Evolutionary conservation across 2,113 vertebrate genomes (phyloP).

Genomic region (Crotalus horridus): DNA sequence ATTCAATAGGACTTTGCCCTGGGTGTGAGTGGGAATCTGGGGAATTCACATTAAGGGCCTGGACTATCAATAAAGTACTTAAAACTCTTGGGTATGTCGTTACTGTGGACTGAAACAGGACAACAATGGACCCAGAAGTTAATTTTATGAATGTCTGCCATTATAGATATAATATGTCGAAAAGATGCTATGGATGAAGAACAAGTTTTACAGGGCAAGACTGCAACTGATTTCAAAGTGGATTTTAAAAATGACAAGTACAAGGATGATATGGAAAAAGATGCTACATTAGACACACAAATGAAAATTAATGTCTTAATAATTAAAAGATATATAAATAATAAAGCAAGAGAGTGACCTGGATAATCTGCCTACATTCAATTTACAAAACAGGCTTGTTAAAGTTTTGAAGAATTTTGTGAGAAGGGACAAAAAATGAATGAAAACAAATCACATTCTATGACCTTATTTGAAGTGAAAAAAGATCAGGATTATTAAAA

Average conservation of each 20-base stretch:
- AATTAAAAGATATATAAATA: neutral
- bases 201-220: neutral
- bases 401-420: neutral
- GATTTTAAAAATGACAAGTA: neutral
- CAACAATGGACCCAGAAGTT: neutral
- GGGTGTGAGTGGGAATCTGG: too few relatives aligned
- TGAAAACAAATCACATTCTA: neutral
- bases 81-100: too few relatives aligned
- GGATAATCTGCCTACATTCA: neutral
- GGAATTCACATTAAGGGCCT: too few relatives aligned
- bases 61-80: too few relatives aligned
- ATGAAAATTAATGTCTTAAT: neutral
- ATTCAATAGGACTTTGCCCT: too few relatives aligned
- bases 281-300: neutral
- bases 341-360: neutral
- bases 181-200: neutral
- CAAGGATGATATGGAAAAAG: neutral
- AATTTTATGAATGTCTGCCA: neutral
- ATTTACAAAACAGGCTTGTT: neutral
- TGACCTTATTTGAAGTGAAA: neutral
- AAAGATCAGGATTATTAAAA: neutral
- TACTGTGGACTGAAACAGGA: too few relatives aligned
- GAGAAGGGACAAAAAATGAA: neutral
- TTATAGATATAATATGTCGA: neutral
- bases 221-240: neutral